These are phyloP conservation scores for Heliconius cydno DNA, from an alignment of 2,888 invertebrate genomes.

Conservation along the genomic window DNA sequence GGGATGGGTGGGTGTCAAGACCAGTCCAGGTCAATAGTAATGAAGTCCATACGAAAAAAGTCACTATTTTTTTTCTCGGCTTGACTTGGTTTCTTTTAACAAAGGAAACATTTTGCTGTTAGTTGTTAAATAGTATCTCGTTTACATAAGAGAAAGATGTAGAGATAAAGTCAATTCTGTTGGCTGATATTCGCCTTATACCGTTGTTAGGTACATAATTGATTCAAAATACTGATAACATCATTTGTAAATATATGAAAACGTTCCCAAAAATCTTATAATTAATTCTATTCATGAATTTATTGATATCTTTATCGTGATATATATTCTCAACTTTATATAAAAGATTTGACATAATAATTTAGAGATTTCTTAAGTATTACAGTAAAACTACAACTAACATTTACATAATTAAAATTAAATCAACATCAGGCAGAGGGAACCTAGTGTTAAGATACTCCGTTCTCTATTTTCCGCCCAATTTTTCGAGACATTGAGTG, in stretches of 20 bases:
- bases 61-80: too few relatives aligned
- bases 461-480: too few relatives aligned
- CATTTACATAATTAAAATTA: background rate
- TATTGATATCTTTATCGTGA: background rate
- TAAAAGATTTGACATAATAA: background rate
- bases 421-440: too few relatives aligned
- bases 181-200: background rate
- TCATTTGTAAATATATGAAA: background rate
- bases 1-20: too few relatives aligned
- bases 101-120: background rate
- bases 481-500: too few relatives aligned
- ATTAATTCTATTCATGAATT: slow-evolving; percentile 10
- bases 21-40: too few relatives aligned
- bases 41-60: too few relatives aligned
- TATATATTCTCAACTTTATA: background rate
- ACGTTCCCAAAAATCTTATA: background rate
- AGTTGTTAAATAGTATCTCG: background rate
- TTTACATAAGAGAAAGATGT: background rate
- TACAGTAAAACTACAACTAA: background rate
- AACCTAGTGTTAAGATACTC: too few relatives aligned
- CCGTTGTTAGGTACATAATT: background rate
- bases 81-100: background rate
- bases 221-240: background rate
- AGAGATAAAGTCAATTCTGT: background rate
- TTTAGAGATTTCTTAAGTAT: background rate